Evolutionary conservation across 2,888 invertebrate species (phyloP).

Genomic region (Baccha elongata): DNA sequence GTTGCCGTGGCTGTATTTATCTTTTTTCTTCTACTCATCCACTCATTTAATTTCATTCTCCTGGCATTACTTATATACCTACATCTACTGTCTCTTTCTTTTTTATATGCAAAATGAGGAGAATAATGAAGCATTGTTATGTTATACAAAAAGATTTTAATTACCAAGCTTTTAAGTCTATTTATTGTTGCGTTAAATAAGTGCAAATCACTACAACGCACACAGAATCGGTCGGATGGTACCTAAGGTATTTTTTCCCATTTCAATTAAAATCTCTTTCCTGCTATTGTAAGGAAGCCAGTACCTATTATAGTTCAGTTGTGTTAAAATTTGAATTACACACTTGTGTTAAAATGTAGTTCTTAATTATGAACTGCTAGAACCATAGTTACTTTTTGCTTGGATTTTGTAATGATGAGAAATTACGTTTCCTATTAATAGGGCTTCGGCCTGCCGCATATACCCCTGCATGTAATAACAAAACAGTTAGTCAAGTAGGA

Average conservation of each 20-base stretch:
- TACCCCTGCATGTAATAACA: too few species aligned
- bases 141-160: conserved; percentile 65
- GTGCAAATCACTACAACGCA: conserved; percentile 55
- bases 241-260: conserved; percentile 27
- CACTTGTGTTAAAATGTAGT: too few species aligned
- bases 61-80: background rate
- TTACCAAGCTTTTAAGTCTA: conserved; percentile 64
- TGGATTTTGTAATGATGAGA: too few species aligned
- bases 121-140: conserved; percentile 57
- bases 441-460: too few species aligned
- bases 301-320: too few species aligned
- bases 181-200: conserved; percentile 69
- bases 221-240: background rate
- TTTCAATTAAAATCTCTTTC: conserved; percentile 15
- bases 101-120: background rate
- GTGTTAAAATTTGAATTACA: too few species aligned
- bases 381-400: too few species aligned
- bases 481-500: too few species aligned
- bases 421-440: too few species aligned
- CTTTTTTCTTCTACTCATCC: conserved; percentile 30
- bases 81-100: conserved; percentile 1
- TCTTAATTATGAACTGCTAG: too few species aligned
- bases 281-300: too few species aligned
- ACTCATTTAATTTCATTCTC: conserved; percentile 15
- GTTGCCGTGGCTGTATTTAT: conserved; percentile 6